Conservation (phyloP, 2,797 vertebrate species). For the Parotocinclus haroldoi region DNA sequence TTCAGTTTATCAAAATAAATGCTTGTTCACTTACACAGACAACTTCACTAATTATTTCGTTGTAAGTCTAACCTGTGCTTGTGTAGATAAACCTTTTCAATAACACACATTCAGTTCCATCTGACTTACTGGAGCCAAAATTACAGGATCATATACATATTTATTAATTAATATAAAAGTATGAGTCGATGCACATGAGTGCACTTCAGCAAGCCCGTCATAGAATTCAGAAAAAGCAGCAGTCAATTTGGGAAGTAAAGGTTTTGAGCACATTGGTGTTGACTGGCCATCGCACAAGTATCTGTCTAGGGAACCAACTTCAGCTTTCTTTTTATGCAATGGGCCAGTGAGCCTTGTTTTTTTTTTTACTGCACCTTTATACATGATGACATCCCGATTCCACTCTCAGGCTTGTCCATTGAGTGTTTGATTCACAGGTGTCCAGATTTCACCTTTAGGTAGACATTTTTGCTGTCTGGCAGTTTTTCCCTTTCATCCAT, state of each 20-base stretch:
- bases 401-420: conserved; percentile 31
- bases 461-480: conserved; percentile 13
- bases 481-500: conserved; percentile 6
- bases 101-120: too few relatives aligned
- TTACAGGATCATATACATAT: too few relatives aligned
- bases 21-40: too few relatives aligned
- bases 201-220: background rate
- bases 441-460: conserved; percentile 39
- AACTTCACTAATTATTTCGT: too few relatives aligned
- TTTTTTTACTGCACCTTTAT: conserved; percentile 33
- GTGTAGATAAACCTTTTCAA: too few relatives aligned
- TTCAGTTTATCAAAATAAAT: too few relatives aligned
- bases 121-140: too few relatives aligned
- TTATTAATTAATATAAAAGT: too few relatives aligned
- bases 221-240: too few relatives aligned
- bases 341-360: conserved; percentile 41
- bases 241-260: too few relatives aligned
- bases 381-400: conserved; percentile 34
- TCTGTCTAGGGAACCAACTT: conserved; percentile 30
- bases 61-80: too few relatives aligned
- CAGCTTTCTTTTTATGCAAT: conserved; percentile 30
- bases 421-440: conserved; percentile 47
- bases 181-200: too few relatives aligned
- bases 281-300: conserved; percentile 19
- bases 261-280: background rate